Base-by-base conservation (phyloP, 2,888 invertebrate species). In the Coelinius sp. region DNA sequence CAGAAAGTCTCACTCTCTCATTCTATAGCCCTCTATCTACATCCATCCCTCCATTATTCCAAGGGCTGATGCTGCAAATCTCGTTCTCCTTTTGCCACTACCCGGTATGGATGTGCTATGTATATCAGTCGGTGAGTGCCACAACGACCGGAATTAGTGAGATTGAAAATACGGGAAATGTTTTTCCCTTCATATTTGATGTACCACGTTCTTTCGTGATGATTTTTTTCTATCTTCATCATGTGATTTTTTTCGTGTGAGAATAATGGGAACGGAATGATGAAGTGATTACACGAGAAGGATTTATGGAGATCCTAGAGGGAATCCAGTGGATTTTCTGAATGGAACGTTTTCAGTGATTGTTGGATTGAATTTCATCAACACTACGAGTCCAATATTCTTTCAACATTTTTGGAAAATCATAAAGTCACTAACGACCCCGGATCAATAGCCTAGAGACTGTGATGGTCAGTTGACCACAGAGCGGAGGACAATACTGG, bases 11-110 rank as follows among this genome's bases (percentile, higher is more conserved):
- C 31, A 46, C 52, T 44, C 53, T 49, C 69, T 63, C 70, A 49
- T 27, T 59, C 41, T 56, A 31, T 44, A 66, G 62, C 53, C 25
- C 59, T 75, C 66, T 49, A 52, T 68, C 49, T 27, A 25, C 59
- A 8, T 20, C 49, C 64, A 31, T 63, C 67, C 73, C 38, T 75
- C 74, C 73, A 77, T 76, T 77, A 76, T 76, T 76, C 73, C 71
- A 68, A 75, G 69, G 70, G 75, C 49, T 68, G 53, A 66, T 72
- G 66, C 22, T 41, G 67, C 66, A 35, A 67, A 65, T 68, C 24
- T 49, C n/a, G 35, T 62, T 71, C 67, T 52, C 24, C 68, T 44
- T 66, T 68, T 70, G 56, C 41, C n/a, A 20, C 25, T 41, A 38
- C 24, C 12, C 1, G 8, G 46, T 46, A 49, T 59, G 8, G 35